phyloP scores from a whole-genome alignment of 2,888 invertebrate species.

The Lepas anatifera region DNA sequence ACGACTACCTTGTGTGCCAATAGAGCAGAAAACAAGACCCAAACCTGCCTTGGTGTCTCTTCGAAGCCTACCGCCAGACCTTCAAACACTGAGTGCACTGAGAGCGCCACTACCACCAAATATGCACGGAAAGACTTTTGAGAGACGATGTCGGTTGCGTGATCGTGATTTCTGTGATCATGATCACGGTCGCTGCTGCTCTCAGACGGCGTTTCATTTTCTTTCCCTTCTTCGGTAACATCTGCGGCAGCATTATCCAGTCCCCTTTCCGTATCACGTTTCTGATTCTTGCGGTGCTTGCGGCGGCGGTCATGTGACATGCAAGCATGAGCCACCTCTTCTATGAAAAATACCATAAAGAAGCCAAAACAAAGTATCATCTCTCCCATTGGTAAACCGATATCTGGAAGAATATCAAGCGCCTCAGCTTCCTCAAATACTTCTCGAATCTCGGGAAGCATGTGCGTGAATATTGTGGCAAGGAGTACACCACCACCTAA shows the following conservation, averaged over 20 bases:
- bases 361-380: slow-evolving; percentile 42
- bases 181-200: too few relatives aligned
- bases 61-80: slow-evolving; percentile 71
- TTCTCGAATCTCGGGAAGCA: slow-evolving; percentile 65
- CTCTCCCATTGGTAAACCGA: slow-evolving; percentile 38
- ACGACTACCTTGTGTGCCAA: slow-evolving; percentile 75
- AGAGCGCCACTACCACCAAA: slow-evolving; percentile 66
- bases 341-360: slow-evolving; percentile 43
- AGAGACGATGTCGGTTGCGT: slow-evolving; percentile 10
- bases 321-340: slow-evolving; percentile 32
- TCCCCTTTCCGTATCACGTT: too few relatives aligned
- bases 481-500: slow-evolving; percentile 72
- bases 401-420: slow-evolving; percentile 29
- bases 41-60: slow-evolving; percentile 57
- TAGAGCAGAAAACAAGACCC: slow-evolving; percentile 72
- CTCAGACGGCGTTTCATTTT: too few relatives aligned
- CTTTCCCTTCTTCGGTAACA: too few relatives aligned
- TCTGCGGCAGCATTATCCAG: neutral
- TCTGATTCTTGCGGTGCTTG: too few relatives aligned
- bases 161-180: too few relatives aligned
- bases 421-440: slow-evolving; percentile 37
- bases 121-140: slow-evolving; percentile 45
- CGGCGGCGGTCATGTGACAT: slow-evolving; percentile 18
- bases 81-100: slow-evolving; percentile 75
- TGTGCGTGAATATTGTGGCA: slow-evolving; percentile 66